phyloP scores from a whole-genome alignment of 2,888 invertebrate genomes.

The Coleophora deauratella region DNA sequence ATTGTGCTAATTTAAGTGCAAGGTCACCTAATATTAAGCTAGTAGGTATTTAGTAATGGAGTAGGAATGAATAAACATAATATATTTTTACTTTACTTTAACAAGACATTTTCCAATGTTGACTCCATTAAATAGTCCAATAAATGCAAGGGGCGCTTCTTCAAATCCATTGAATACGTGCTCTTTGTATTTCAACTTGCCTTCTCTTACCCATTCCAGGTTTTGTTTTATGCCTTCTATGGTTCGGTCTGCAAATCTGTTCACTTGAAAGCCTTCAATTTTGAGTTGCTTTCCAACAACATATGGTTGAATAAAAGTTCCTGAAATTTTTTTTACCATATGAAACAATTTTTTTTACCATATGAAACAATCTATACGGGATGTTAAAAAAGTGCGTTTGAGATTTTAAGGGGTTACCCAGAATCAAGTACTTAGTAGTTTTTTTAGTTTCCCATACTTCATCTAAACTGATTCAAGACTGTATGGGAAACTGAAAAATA shows the following conservation, averaged over 20 bases:
- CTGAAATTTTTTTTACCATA: too few relatives aligned
- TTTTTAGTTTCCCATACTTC: too few relatives aligned
- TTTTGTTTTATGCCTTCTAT: conserved; percentile 76
- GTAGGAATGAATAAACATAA: not conserved
- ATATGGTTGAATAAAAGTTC: conserved; percentile 59
- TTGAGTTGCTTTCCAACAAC: conserved; percentile 74
- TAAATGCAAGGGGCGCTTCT: conserved; percentile 77
- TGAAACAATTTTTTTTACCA: too few relatives aligned
- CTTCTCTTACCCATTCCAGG: conserved; percentile 76
- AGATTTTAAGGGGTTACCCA: too few relatives aligned
- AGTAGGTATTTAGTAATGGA: not conserved
- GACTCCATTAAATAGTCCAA: conserved; percentile 74
- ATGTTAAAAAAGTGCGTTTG: too few relatives aligned
- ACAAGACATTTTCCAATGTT: conserved; percentile 80
- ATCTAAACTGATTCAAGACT: too few relatives aligned
- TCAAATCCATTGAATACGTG: conserved; percentile 66
- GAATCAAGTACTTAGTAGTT: too few relatives aligned
- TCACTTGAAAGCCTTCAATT: conserved; percentile 76
- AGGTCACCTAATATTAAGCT: too few relatives aligned
- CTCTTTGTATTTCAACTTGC: conserved; percentile 78
- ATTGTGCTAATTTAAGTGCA: too few relatives aligned
- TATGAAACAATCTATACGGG: too few relatives aligned
- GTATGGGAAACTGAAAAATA: too few relatives aligned
- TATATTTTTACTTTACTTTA: conserved; percentile 46
- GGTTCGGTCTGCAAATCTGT: conserved; percentile 69